phyloP scores from a whole-genome alignment of 2,113 vertebrate genomes.

The Chaetura pelagica region DNA sequence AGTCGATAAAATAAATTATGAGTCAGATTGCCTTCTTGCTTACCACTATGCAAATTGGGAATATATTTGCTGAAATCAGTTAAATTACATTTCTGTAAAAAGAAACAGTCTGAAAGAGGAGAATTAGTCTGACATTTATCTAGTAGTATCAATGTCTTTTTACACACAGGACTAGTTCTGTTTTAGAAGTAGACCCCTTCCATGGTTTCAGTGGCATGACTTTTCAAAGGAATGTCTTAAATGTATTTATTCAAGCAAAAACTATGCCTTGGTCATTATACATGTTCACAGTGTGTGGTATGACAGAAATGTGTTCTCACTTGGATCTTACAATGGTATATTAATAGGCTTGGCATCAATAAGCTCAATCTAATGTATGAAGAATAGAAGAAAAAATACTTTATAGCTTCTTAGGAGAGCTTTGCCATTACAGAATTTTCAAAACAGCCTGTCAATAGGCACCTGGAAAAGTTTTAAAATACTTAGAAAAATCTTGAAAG shows the following conservation, averaged over 20 bases:
- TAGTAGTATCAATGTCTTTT: neutral
- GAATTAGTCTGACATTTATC: neutral
- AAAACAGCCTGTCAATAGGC: neutral
- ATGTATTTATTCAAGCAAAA: neutral
- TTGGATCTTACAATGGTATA: neutral
- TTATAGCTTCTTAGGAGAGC: neutral
- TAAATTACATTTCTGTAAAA: neutral
- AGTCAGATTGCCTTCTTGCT: neutral
- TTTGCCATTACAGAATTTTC: neutral
- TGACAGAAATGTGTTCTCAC: neutral
- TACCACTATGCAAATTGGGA: neutral
- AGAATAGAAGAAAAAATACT: neutral
- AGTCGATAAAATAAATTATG: slow-evolving; percentile 11
- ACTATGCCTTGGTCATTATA: neutral
- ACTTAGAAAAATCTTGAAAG: neutral
- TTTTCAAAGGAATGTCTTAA: neutral
- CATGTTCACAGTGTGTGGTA: fast-evolving
- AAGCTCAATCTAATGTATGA: neutral
- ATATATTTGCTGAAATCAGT: neutral
- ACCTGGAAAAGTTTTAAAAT: neutral
- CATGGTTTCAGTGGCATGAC: neutral
- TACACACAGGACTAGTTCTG: neutral
- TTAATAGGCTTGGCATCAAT: neutral
- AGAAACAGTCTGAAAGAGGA: neutral
- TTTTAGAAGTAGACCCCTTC: neutral